phyloP scores from a whole-genome alignment of 2,113 vertebrate genomes.

The Alaudala cheleensis region DNA sequence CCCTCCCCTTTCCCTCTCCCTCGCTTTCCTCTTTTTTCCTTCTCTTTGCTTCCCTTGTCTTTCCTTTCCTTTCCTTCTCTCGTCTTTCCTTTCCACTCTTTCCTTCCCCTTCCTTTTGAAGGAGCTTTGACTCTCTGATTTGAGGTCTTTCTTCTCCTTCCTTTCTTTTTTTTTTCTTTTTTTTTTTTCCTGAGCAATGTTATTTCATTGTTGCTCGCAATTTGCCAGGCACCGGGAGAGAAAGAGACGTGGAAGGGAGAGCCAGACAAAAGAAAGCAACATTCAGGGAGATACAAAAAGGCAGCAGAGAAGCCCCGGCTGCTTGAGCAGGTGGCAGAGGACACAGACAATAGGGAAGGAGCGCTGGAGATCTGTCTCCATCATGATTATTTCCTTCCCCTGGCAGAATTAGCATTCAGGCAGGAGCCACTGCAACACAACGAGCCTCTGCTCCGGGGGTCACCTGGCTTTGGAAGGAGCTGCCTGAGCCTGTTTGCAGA shows the following conservation, averaged over 20 bases:
- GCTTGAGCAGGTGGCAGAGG: conserved; percentile 34
- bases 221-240: conserved; percentile 21
- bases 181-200: not conserved
- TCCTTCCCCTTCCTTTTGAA: not conserved
- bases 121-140: not conserved
- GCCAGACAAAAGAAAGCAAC: conserved; percentile 30
- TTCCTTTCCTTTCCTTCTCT: not conserved
- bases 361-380: conserved; percentile 35
- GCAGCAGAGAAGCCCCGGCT: not conserved
- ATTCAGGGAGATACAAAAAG: conserved; percentile 4
- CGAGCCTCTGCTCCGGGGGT: not conserved
- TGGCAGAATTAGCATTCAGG: conserved; percentile 48
- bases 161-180: too few relatives aligned
- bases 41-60: not conserved
- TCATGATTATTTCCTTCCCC: conserved; percentile 10
- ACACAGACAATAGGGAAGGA: conserved; percentile 31
- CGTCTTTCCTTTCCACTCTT: not conserved
- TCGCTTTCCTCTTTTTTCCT: accelerated
- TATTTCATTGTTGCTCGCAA: conserved; percentile 8
- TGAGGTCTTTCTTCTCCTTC: not conserved
- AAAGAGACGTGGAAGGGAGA: conserved; percentile 27
- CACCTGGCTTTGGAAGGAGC: conserved; percentile 43
- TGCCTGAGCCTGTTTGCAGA: conserved; percentile 52
- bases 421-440: not conserved
- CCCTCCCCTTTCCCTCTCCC: not conserved